A percentile compares a stretch with the other conserved stretches of the same genome.
Evolutionary conservation across 2,113 vertebrate species (phyloP).

Genomic region (Galeopterus variegatus): DNA sequence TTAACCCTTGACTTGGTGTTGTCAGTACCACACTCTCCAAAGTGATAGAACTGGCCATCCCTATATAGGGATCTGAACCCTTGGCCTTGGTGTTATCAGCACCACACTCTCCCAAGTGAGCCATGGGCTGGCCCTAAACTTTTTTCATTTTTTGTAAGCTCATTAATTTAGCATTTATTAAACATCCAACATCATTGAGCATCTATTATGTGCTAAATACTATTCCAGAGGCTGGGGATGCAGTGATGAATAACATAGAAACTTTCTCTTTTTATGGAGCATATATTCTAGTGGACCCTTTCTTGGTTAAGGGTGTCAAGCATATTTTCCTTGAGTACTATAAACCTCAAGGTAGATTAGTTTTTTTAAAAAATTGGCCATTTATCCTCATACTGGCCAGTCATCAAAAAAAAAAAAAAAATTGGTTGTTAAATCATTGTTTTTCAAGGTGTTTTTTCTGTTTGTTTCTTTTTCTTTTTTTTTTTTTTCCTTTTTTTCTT

Average conservation of each 20-base stretch:
- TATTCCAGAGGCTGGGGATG: not conserved
- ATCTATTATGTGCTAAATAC: not conserved
- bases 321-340: not conserved
- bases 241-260: not conserved
- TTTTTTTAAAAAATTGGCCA: not conserved
- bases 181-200: not conserved
- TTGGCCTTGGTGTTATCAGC: too few species aligned
- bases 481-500: too few species aligned
- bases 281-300: not conserved
- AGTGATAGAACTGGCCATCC: too few species aligned
- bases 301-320: not conserved
- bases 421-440: not conserved
- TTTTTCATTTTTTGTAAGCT: not conserved
- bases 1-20: too few species aligned
- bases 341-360: not conserved
- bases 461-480: not conserved
- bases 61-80: too few species aligned
- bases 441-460: not conserved
- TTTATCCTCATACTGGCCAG: not conserved
- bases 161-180: not conserved
- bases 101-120: too few species aligned
- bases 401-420: too few species aligned
- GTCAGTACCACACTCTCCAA: too few species aligned
- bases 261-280: not conserved
- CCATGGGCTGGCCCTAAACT: too few species aligned